Base-by-base conservation (phyloP, 2,113 vertebrate species). In the Triplophysa tibetana region DNA sequence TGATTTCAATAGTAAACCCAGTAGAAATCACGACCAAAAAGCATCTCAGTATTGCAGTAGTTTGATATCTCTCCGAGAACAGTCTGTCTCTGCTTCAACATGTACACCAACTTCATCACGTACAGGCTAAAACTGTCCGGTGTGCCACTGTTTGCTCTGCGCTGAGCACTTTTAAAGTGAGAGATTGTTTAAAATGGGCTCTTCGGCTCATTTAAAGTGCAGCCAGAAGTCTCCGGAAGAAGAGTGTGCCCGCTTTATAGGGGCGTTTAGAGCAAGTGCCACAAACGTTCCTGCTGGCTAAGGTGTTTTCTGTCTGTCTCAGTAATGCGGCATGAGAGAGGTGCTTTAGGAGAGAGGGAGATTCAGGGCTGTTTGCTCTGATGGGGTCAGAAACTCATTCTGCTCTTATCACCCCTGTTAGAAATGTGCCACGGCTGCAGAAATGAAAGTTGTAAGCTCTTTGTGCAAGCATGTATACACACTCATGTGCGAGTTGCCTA, bases 201-300 rank as follows among this genome's bases (percentile, higher is more conserved):
- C 61, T 75, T 50, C 29, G 68, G 65, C 72, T 79, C 81, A 70
- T 80, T 76, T 78, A 76, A 56, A 77, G 61, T 77, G 73, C 61
- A 66, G 72, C 64, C 82, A 77, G 66, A 77, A 21, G 24, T 43
- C 77, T 60, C 33, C 41, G 78, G 70, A 70, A 21, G 50, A 75
- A 29, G 78, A 77, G 66, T 80, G 82, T 69, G 77, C 62, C 65
- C 29, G 82, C 41, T 70, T 58, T 79, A 78, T 81, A 78, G 62
- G 70, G 61, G 70, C 75, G 82, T 77, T 62, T n/a, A 58, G 54
- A 19, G 54, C 69, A 58, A 41, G 21, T 24, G 60, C 4, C 12
- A 14, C 4, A 14, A 33, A 50, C 66, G 61, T 72, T 83, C 77
- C 65, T 83, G 84, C 84, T 81, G 70, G 76, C 84, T 83, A 74